Evolutionary conservation across 2,888 invertebrate genomes (phyloP), one percentile per base, ranked within the genome.

Genomic region (Dryomyza anilis): DNA sequence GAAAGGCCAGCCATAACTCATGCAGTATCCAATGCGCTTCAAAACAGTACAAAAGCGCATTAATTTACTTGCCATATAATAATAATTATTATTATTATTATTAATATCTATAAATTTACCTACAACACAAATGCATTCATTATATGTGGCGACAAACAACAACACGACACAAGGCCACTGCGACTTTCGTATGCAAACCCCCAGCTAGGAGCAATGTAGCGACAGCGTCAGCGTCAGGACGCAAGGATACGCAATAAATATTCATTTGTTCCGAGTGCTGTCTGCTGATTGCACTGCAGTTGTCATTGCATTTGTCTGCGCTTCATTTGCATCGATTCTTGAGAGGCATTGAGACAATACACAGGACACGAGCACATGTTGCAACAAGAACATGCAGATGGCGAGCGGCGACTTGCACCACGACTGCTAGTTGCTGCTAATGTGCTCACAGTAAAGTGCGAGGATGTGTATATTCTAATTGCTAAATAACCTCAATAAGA

Each of bases 91-190:
- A 57, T 57, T 14, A 57, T 36, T 27, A 60, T 60, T 50, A 60
- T 60, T 60, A 50, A 60, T 60, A 50, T 50, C 50, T 36, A 60
- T 60, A 33, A 48, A 48, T 50, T 48, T 50, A 23, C 60, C 21
- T 21, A 50, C 25, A 33, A 48, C 60, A 16, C n/a, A 43, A 16
- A 43, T 43, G 43, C 8, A 6, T 19, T 43, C 16, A n/a, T 43
- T 43, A 19, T 19, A 16, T 1, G 16, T 43, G 43, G 43, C 43
- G 19, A n/a, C n/a, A 6, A n/a, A 16, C 16, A 43, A 19, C 16
- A 43, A n/a, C 16, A 6, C 19, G 43, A 43, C 6, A 16, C 16
- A 43, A 43, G 19, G 16, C 16, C 43, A 43, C n/a, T n/a, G n/a
- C n/a, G n/a, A n/a, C n/a, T n/a, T n/a, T n/a, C n/a, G n/a, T n/a